These are phyloP conservation scores for Tetramorium bicarinatum DNA, from an alignment of 2,888 invertebrate species.

Conservation along the genomic window DNA sequence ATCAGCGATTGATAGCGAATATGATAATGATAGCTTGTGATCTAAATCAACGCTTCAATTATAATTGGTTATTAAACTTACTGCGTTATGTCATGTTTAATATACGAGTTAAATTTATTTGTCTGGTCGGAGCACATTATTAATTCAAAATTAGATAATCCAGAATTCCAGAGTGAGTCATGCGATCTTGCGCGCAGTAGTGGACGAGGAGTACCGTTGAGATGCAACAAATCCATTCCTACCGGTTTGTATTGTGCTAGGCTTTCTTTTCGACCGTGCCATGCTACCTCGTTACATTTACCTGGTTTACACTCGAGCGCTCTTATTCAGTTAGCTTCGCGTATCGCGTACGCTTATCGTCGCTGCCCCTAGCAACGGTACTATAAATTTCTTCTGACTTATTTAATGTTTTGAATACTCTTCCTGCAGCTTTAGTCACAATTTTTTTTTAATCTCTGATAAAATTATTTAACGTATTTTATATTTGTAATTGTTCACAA, in stretches of 20 bases:
- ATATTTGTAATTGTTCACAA: not conserved
- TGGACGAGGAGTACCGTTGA: slow-evolving; percentile 15
- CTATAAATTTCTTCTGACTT: not conserved
- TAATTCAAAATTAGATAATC: slow-evolving; percentile 8
- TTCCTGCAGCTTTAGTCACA: not conserved
- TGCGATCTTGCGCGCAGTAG: not conserved
- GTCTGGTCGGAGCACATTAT: not conserved
- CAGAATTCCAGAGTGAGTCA: not conserved
- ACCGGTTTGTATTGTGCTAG: slow-evolving; percentile 10
- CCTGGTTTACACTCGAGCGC: slow-evolving; percentile 37
- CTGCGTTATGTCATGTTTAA: not conserved
- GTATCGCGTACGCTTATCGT: not conserved
- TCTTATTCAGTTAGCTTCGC: slow-evolving; percentile 23
- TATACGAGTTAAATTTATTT: slow-evolving; percentile 2
- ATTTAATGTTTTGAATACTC: not conserved
- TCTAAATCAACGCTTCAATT: not conserved
- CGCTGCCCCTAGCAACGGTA: slow-evolving; percentile 1
- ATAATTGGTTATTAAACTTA: not conserved
- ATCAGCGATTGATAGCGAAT: not conserved
- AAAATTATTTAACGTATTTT: not conserved
- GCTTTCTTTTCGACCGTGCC: slow-evolving; percentile 60
- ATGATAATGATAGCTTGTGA: not conserved
- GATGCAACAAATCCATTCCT: slow-evolving; percentile 44
- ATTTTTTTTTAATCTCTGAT: not conserved
- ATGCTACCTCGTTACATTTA: slow-evolving; percentile 51